phyloP scores from a whole-genome alignment of 2,113 vertebrate genomes.

The Recurvirostra avosetta region DNA sequence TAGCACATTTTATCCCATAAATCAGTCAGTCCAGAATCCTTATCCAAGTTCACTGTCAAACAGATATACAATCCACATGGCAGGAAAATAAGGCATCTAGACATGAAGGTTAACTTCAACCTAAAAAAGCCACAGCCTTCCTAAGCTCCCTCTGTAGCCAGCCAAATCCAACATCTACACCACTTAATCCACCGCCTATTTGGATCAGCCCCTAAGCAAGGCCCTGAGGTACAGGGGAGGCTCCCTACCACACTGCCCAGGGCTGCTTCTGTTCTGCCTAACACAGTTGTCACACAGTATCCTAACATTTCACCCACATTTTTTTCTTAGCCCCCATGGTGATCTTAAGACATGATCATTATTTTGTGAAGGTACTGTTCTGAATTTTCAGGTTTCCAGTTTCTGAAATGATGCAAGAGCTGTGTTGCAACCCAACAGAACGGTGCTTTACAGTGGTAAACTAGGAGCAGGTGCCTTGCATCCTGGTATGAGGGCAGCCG shows the following conservation, averaged over 20 bases:
- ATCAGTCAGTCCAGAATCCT: not conserved
- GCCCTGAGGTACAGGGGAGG: not conserved
- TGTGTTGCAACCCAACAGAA: not conserved
- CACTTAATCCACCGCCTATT: not conserved
- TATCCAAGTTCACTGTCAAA: not conserved
- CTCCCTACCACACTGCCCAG: not conserved
- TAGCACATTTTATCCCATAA: not conserved
- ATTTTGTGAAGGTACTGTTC: not conserved
- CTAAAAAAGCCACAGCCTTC: not conserved
- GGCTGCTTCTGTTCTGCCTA: not conserved
- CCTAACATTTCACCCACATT: not conserved
- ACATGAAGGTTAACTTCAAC: not conserved
- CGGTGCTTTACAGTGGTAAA: not conserved
- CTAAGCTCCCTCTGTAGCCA: not conserved
- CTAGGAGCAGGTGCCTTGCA: not conserved
- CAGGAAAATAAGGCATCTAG: not conserved
- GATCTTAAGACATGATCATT: not conserved
- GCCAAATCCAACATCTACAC: not conserved
- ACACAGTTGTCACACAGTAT: not conserved
- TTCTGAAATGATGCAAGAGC: not conserved
- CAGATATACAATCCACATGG: not conserved
- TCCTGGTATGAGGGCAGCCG: not conserved
- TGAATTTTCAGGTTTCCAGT: not conserved
- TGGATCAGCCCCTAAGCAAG: not conserved
- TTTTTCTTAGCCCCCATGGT: not conserved